Evolutionary conservation across 2,888 invertebrate genomes (phyloP).

Genomic region (Oscheius sp.): DNA sequence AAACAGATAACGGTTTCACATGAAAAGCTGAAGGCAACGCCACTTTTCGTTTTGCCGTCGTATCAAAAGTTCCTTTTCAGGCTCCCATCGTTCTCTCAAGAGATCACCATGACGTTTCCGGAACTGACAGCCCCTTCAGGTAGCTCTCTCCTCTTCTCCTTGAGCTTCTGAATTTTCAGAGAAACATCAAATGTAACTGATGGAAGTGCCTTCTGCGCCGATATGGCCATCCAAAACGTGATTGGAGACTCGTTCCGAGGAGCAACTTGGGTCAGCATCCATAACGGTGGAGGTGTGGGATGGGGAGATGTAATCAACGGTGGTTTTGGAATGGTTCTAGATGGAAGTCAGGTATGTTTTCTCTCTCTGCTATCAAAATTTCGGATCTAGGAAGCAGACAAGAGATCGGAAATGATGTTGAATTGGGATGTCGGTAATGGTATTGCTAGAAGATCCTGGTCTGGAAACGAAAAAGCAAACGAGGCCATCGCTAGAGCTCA

Average conservation of each 20-base stretch:
- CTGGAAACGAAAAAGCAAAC: slow-evolving; percentile 78
- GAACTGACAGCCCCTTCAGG: slow-evolving; percentile 78
- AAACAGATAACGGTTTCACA: too few species aligned
- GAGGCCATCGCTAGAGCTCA: slow-evolving; percentile 77
- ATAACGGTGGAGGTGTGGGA: slow-evolving; percentile 74
- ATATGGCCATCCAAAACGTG: slow-evolving; percentile 78
- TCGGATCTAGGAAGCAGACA: slow-evolving; percentile 74
- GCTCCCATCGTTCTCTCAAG: slow-evolving; percentile 79
- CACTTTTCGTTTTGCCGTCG: too few species aligned
- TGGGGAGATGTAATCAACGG: slow-evolving; percentile 81
- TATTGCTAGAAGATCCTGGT: slow-evolving; percentile 78
- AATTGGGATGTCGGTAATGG: slow-evolving; percentile 80
- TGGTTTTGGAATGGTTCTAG: slow-evolving; percentile 79
- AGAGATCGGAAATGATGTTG: slow-evolving; percentile 76
- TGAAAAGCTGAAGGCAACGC: too few species aligned
- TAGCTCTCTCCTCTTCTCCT: too few species aligned
- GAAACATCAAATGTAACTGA: slow-evolving; percentile 80
- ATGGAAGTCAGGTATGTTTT: slow-evolving; percentile 75
- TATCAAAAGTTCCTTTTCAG: slow-evolving; percentile 62
- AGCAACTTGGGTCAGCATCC: slow-evolving; percentile 79
- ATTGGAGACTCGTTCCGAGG: slow-evolving; percentile 76
- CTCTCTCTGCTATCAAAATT: not conserved
- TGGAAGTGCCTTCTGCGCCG: slow-evolving; percentile 79
- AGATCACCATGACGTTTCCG: slow-evolving; percentile 80
- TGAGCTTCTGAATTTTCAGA: slow-evolving; percentile 62